These are phyloP conservation scores for Graphium colonna DNA, from an alignment of 2,888 invertebrate species.

Conservation along the genomic window DNA sequence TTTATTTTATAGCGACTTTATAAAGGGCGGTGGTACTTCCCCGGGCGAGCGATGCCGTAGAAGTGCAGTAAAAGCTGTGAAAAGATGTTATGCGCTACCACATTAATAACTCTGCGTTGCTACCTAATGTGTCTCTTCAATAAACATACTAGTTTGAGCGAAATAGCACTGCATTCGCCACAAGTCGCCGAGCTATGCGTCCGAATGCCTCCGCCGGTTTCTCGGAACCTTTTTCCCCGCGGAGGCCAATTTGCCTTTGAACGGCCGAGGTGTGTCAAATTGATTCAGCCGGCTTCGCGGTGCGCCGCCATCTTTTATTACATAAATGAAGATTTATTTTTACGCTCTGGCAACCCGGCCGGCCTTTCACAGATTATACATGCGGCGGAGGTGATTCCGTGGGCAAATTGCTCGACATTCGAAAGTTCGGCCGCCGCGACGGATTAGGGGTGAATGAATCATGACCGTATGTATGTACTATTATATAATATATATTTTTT, in stretches of 20 bases:
- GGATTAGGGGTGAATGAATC: too few relatives aligned
- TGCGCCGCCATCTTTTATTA: constrained; percentile 30
- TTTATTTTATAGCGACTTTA: too few relatives aligned
- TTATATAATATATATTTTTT: too few relatives aligned
- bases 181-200: constrained; percentile 12
- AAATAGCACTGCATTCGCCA: too few relatives aligned
- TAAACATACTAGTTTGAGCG: too few relatives aligned
- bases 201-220: constrained; percentile 18
- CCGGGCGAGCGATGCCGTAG: too few relatives aligned
- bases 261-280: constrained; percentile 45
- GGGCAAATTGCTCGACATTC: constrained; percentile 12
- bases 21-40: too few relatives aligned
- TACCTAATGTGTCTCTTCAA: too few relatives aligned
- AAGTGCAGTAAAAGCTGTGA: too few relatives aligned
- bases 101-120: too few relatives aligned
- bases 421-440: neutral
- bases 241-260: constrained; percentile 35
- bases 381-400: constrained; percentile 10
- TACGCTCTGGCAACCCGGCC: constrained; percentile 9
- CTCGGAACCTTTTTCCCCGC: constrained; percentile 26
- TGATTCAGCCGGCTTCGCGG: constrained; percentile 37
- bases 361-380: constrained; percentile 20
- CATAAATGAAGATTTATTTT: constrained; percentile 30
- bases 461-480: too few relatives aligned
- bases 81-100: too few relatives aligned